These are phyloP conservation scores for Oligia latruncula DNA, from an alignment of 2,888 invertebrate genomes.

Conservation along the genomic window DNA sequence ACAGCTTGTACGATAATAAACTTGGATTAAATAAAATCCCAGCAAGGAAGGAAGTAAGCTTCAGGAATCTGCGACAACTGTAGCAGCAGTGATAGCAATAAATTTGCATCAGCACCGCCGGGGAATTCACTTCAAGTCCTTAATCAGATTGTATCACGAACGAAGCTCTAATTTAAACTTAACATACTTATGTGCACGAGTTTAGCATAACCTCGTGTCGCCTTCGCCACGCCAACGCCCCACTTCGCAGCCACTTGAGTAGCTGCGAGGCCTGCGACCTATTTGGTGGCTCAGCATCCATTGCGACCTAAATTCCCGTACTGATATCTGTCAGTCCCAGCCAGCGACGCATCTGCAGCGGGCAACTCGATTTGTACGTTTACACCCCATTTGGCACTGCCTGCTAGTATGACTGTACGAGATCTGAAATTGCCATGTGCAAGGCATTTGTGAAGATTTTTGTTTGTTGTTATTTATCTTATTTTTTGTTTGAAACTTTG, in stretches of 20 bases:
- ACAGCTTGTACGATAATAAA: background rate
- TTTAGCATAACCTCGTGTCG: conserved; percentile 61
- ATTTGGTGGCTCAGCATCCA: conserved; percentile 72
- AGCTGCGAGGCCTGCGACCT: conserved; percentile 65
- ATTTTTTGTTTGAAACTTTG: conserved; percentile 39
- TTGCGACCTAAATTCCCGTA: conserved; percentile 76
- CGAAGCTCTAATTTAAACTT: conserved; percentile 58
- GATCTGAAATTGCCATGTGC: conserved; percentile 55
- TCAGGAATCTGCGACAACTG: background rate
- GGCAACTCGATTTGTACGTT: conserved; percentile 74
- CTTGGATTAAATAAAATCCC: background rate
- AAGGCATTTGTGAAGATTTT: conserved; percentile 54
- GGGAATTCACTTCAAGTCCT: conserved; percentile 8
- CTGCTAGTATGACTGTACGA: conserved; percentile 39
- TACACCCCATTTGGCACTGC: conserved; percentile 72
- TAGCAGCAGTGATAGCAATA: conserved; percentile 11
- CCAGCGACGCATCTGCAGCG: conserved; percentile 72
- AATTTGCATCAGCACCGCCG: conserved; percentile 23
- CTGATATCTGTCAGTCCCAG: conserved; percentile 76
- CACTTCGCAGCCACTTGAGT: conserved; percentile 66
- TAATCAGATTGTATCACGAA: conserved; percentile 53
- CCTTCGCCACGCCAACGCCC: conserved; percentile 56
- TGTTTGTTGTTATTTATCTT: conserved; percentile 18
- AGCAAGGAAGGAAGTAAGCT: background rate
- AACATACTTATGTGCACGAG: conserved; percentile 61